A percentile compares a stretch with the other conserved stretches of the same genome.
These are phyloP conservation scores for Moxostoma hubbsi DNA, from an alignment of 2,797 vertebrate species.

Conservation along the genomic window DNA sequence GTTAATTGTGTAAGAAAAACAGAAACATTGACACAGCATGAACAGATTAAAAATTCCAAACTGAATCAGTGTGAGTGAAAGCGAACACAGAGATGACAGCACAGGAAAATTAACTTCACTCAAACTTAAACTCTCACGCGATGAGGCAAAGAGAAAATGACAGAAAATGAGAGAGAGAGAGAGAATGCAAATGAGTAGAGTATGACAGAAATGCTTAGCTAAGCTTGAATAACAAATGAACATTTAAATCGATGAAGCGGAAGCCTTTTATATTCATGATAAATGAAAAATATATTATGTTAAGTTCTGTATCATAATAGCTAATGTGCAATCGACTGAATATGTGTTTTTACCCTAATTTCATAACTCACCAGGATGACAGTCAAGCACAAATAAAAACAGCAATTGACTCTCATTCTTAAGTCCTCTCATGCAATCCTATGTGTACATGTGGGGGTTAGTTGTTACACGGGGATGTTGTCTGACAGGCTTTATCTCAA, in stretches of 20 bases:
- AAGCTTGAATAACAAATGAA: conserved; percentile 24
- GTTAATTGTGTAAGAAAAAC: conserved; percentile 9
- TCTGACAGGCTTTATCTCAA: too few relatives aligned
- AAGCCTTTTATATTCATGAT: conserved; percentile 27
- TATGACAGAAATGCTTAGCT: conserved; percentile 43
- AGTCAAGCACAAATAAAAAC: conserved; percentile 33
- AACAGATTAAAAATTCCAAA: conserved; percentile 21
- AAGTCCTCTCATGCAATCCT: conserved; percentile 9
- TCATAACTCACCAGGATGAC: conserved; percentile 38
- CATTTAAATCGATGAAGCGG: conserved; percentile 26
- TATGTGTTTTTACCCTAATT: conserved; percentile 15
- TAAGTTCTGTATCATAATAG: conserved; percentile 34
- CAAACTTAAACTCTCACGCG: conserved; percentile 19
- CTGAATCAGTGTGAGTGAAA: conserved; percentile 10
- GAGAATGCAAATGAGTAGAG: conserved; percentile 22
- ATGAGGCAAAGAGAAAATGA: conserved; percentile 10
- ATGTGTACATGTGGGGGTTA: not conserved
- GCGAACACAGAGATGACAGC: conserved; percentile 2
- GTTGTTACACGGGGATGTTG: too few relatives aligned
- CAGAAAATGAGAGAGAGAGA: conserved; percentile 10
- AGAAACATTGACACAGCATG: conserved; percentile 6
- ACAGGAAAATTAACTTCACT: conserved; percentile 41
- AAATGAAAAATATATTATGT: conserved; percentile 43
- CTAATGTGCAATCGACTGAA: conserved; percentile 20
- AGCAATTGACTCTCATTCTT: not conserved